Conservation (phyloP, 2,888 invertebrate genomes). For the Cephonodes hylas region DNA sequence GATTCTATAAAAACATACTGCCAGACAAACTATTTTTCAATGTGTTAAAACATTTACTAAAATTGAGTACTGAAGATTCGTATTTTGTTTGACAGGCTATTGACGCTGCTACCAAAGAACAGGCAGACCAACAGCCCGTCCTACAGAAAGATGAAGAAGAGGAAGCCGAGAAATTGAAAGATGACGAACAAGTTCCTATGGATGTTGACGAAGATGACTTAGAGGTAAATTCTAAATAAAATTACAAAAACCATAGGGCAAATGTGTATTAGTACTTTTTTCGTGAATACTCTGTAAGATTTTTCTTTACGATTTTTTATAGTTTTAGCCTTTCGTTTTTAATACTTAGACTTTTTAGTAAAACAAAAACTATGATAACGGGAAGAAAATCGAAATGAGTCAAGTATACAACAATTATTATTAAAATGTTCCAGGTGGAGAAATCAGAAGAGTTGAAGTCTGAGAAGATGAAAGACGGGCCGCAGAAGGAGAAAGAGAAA, state of each 20-base stretch:
- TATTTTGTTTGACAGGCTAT: conserved; percentile 66
- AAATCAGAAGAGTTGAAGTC: conserved; percentile 67
- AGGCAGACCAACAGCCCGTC: conserved; percentile 85
- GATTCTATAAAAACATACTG: too few species aligned
- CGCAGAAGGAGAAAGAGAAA: conserved; percentile 73
- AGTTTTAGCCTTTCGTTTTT: too few species aligned
- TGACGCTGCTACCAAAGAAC: conserved; percentile 91
- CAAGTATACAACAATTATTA: too few species aligned
- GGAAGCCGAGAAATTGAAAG: conserved; percentile 78
- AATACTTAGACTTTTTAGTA: too few species aligned
- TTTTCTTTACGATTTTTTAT: too few species aligned
- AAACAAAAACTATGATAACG: too few species aligned
- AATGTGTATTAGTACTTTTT: too few species aligned
- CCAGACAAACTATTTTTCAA: too few species aligned
- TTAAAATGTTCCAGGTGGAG: conserved; percentile 50
- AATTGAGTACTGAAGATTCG: too few species aligned
- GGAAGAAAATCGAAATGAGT: too few species aligned
- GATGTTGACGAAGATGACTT: conserved; percentile 73
- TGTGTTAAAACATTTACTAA: not conserved
- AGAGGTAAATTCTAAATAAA: conserved; percentile 46
- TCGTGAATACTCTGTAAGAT: too few species aligned
- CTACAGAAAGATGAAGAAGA: conserved; percentile 82
- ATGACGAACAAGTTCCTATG: conserved; percentile 80
- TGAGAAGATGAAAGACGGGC: conserved; percentile 62
- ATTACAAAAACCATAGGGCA: too few species aligned